phyloP scores from a whole-genome alignment of 2,888 invertebrate species.

The Ptychoptera albimana region DNA sequence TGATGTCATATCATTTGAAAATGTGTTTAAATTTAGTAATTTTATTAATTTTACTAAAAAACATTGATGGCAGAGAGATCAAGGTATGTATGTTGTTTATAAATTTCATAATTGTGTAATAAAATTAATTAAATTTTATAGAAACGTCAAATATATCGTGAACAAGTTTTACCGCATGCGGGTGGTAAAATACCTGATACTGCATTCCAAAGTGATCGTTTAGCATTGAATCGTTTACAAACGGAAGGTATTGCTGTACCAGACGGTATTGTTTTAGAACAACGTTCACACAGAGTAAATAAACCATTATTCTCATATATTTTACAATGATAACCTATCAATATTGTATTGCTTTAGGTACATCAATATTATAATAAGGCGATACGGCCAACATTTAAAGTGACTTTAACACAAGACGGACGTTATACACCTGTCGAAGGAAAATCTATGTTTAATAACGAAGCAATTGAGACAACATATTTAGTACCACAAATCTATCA shows the following conservation, averaged over 20 bases:
- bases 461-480: slow-evolving; percentile 41
- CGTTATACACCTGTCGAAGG: slow-evolving; percentile 36
- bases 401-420: slow-evolving; percentile 35
- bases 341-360: slow-evolving; percentile 16
- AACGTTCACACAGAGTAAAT: slow-evolving; percentile 27
- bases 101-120: too few relatives aligned
- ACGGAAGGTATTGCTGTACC: slow-evolving; percentile 43
- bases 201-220: slow-evolving; percentile 41
- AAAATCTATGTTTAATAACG: slow-evolving; percentile 27
- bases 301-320: too few relatives aligned
- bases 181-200: slow-evolving; percentile 48
- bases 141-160: slow-evolving; percentile 46
- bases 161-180: slow-evolving; percentile 40
- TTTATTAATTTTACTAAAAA: too few relatives aligned
- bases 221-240: slow-evolving; percentile 41
- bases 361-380: slow-evolving; percentile 24
- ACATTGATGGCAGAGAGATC: too few relatives aligned
- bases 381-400: slow-evolving; percentile 26
- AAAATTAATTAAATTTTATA: slow-evolving; percentile 11
- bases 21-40: too few relatives aligned
- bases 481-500: slow-evolving; percentile 32
- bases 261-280: slow-evolving; percentile 40
- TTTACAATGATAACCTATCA: background rate
- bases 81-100: too few relatives aligned
- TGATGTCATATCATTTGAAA: too few relatives aligned